Base-by-base conservation (phyloP, 2,113 vertebrate genomes). In the Eubucco bourcierii region DNA sequence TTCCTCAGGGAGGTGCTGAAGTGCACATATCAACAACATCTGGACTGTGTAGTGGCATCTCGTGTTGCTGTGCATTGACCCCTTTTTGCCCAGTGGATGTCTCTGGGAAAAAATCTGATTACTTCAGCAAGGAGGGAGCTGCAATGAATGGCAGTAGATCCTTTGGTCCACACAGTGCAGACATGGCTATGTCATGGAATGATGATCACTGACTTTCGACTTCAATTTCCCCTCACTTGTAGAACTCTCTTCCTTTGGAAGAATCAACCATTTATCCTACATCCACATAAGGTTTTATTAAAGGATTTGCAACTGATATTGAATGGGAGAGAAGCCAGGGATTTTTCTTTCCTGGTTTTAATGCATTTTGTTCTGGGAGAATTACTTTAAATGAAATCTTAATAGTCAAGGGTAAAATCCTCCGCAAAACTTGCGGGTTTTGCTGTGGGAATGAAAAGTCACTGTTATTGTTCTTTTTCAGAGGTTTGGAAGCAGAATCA, bases 1-100 rank as follows among this genome's bases (percentile, higher is more conserved):
- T 47, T 76, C 67, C 29, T 91, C 65, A 46, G 39, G n/a, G 39
- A 20, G 8, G 56, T 86, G 20, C 41, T 64, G 59, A 72, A 37
- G 5, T 66, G 12, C 31, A 47, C 0, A 0, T 21, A 13, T 10
- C 31, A 66, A 74, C 12, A 44, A 28, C 31, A 67, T 31, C 1
- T 6, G 18, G 5, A 9, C 53, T 55, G 20, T 34, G 3, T 8
- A 53, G 13, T 67, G 47, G 20, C 41, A 79, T 76, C 24, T 18
- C 81, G 29, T 0, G 0, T 11, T 80, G 65, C 10, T 65, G 44
- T 31, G n/a, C 37, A 60, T 21, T 37, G 37, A 46, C 14, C 10
- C 21, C 53, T 52, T 19, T 37, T 24, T 59, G 44, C 53, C 34
- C 12, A 71, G n/a, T 37, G 31, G 14, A 3, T 55, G 17, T 23